These are phyloP conservation scores for Tragulus kanchil DNA, from an alignment of 2,113 vertebrate genomes.

Conservation along the genomic window DNA sequence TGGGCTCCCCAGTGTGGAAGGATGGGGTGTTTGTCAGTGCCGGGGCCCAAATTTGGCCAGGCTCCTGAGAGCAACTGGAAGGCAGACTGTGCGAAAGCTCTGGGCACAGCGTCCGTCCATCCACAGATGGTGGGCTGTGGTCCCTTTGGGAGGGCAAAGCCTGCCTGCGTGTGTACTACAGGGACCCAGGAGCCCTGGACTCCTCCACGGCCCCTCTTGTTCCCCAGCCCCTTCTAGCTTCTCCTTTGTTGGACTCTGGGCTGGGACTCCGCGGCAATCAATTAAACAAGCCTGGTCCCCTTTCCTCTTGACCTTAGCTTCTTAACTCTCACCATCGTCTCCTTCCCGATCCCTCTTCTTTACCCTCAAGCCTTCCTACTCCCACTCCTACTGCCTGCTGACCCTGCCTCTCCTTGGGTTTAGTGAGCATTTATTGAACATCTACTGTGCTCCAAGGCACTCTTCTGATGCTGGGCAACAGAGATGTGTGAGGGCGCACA, in stretches of 20 bases:
- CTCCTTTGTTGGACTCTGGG: neutral
- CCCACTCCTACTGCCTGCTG: neutral
- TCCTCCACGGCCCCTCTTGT: neutral
- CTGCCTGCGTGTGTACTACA: neutral
- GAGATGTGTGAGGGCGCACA: neutral
- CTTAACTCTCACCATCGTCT: neutral
- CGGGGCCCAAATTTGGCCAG: neutral
- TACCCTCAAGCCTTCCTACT: neutral
- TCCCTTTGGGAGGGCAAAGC: neutral
- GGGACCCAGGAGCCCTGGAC: neutral
- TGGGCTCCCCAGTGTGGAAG: neutral
- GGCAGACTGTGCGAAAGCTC: neutral
- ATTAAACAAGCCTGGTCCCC: neutral
- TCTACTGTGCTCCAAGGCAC: neutral
- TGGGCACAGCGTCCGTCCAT: neutral
- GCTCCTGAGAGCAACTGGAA: neutral
- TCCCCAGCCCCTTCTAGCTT: fast-evolving
- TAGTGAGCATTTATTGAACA: neutral
- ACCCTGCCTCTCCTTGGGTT: neutral
- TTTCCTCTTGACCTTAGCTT: neutral
- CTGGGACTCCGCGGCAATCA: neutral
- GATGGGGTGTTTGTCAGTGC: neutral
- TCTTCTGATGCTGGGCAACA: neutral
- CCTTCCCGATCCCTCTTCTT: neutral
- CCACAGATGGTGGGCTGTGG: neutral